A percentile compares a stretch with the other conserved stretches of the same genome.
Evolutionary conservation across 2,888 invertebrate species (phyloP).

Genomic region (Cataglyphis altisquamis): DNA sequence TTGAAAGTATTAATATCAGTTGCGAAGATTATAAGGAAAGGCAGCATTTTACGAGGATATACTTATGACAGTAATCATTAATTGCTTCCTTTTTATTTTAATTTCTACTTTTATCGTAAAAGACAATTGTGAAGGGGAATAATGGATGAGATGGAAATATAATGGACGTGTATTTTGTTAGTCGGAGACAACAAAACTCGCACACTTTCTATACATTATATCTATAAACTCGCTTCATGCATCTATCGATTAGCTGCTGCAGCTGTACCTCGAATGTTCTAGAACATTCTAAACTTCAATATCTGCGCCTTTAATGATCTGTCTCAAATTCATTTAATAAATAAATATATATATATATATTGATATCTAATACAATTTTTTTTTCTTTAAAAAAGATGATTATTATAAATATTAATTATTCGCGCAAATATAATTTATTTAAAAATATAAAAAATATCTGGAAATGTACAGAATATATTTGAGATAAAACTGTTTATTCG

Average conservation of each 20-base stretch:
- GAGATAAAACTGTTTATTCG: not conserved
- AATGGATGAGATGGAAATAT: not conserved
- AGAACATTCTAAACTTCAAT: constrained; percentile 35
- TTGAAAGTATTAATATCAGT: not conserved
- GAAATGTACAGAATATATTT: not conserved
- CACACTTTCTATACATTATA: constrained; percentile 44
- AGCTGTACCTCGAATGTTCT: constrained; percentile 64
- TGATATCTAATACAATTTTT: not conserved
- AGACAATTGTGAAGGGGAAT: not conserved
- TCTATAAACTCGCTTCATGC: constrained; percentile 64
- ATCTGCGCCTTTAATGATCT: not conserved
- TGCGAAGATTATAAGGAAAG: not conserved
- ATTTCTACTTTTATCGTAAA: not conserved
- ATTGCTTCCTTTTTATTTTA: not conserved
- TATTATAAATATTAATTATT: not conserved
- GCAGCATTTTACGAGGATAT: not conserved
- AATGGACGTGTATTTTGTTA: constrained; percentile 17
- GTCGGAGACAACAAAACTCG: not conserved
- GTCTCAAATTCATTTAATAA: not conserved
- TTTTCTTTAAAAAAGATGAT: not conserved
- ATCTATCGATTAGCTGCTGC: constrained; percentile 72
- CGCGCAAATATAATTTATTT: not conserved
- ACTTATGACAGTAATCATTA: not conserved
- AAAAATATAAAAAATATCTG: not conserved
- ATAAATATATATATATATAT: not conserved